Evolutionary conservation across 2,888 invertebrate species (phyloP).

Genomic region (Cryptops parisi): DNA sequence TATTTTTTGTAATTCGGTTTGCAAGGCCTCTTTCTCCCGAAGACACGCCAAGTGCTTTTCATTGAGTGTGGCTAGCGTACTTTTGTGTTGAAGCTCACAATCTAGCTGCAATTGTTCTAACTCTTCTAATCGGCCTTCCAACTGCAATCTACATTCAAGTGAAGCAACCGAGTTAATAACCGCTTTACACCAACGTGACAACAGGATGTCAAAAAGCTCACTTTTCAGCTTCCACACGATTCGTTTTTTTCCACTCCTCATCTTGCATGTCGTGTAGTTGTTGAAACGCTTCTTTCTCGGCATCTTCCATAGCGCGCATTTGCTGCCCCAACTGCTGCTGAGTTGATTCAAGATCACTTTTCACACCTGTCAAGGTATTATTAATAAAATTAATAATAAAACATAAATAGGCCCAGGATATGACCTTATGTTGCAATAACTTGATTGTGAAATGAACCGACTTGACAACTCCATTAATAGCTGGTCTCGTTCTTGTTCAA

Average conservation of each 20-base stretch:
- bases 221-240: not conserved
- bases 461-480: not conserved
- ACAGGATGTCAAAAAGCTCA: too few relatives aligned
- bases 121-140: not conserved
- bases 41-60: too few relatives aligned
- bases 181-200: too few relatives aligned
- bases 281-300: not conserved
- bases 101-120: not conserved
- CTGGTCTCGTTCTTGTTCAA: not conserved
- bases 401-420: too few relatives aligned
- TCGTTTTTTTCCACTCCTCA: not conserved
- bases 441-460: too few relatives aligned
- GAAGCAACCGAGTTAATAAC: too few relatives aligned
- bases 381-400: too few relatives aligned
- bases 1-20: too few relatives aligned
- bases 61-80: too few relatives aligned
- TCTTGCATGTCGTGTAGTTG: not conserved
- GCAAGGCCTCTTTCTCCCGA: too few relatives aligned
- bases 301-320: not conserved
- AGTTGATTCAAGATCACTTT: not conserved
- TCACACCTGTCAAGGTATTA: not conserved
- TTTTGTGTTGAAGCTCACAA: too few relatives aligned
- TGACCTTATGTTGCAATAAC: too few relatives aligned
- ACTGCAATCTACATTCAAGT: not conserved
- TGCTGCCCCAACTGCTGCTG: not conserved